phyloP scores from a whole-genome alignment of 2,888 invertebrate genomes.

The Meandrusa payeni region DNA sequence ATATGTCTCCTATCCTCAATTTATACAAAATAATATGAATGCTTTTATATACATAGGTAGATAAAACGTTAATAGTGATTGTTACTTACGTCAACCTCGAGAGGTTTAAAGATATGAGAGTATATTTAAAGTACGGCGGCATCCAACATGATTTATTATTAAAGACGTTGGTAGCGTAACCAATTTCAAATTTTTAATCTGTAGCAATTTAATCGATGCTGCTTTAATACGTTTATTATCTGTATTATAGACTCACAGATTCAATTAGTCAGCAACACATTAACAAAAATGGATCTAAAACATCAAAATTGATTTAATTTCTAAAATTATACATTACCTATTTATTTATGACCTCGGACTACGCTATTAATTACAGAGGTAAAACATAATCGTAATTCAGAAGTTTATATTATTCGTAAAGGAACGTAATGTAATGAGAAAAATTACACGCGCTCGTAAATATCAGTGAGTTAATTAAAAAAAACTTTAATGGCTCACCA shows the following conservation, averaged over 20 bases:
- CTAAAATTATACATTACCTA: slow-evolving; percentile 28
- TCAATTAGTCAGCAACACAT: slow-evolving; percentile 19
- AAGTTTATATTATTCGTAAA: slow-evolving; percentile 49
- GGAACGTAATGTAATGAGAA: slow-evolving; percentile 44
- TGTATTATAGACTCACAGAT: slow-evolving; percentile 15
- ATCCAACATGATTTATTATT: slow-evolving; percentile 6
- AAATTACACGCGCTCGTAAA: slow-evolving; percentile 61
- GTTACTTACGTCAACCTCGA: too few relatives aligned
- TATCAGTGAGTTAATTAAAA: slow-evolving; percentile 69
- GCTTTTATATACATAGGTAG: too few relatives aligned
- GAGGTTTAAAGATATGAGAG: too few relatives aligned
- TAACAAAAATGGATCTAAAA: slow-evolving; percentile 13
- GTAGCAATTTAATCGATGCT: slow-evolving; percentile 10
- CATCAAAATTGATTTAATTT: slow-evolving; percentile 20
- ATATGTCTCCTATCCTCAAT: too few relatives aligned
- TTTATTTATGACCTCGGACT: slow-evolving; percentile 37
- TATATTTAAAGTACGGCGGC: too few relatives aligned
- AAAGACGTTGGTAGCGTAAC: neutral
- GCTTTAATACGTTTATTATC: slow-evolving; percentile 11
- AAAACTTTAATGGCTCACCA: slow-evolving; percentile 53
- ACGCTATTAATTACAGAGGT: slow-evolving; percentile 40
- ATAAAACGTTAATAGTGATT: too few relatives aligned
- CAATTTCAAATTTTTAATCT: slow-evolving; percentile 15
- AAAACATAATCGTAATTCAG: slow-evolving; percentile 57
- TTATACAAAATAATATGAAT: too few relatives aligned